Base-by-base conservation (phyloP, 2,888 invertebrate species). In the Chrysolina haemoptera region DNA sequence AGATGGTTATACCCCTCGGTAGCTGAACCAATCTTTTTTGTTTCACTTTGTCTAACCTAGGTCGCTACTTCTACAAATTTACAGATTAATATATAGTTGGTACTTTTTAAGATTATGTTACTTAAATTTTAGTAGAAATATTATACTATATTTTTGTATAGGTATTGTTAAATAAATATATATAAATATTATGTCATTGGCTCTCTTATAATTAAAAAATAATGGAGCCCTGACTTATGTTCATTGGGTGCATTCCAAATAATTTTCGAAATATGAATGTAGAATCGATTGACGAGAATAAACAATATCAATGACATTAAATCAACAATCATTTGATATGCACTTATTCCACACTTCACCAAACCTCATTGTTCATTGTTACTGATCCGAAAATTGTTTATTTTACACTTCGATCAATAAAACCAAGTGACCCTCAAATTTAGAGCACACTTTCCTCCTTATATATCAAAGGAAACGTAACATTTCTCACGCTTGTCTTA, bases 51-150 rank as follows among this genome's bases (percentile, higher is more conserved):
- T 75, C 82, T 84, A 83, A 73, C 82, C 84, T 83, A 84, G 76
- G 70, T 79, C 79, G 79, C 84, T 84, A 85, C 82, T 78, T 76
- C 84, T 86, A 86, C 82, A 83, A 86, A 86, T 85, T 86, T 87
- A 87, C 87, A 89, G 87, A 85, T 88, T 88, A 88, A 87, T 89
- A 89, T 85, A 86, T 82, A 86, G 83, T 92, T 93, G 93, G 93
- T 93, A 93, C 93, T 90, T 93, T 92, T 88, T 86, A 87, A 83
- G 86, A 87, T 87, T 87, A 87, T 87, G 87, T 87, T 84, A 84
- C 85, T 87, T 87, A 87, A 85, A 79, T 81, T 84, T 85, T 86
- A 86, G 86, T 87, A 87, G 87, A 88, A 87, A 88, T 86, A 85
- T 87, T 86, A 85, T 82, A 82, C 83, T 84, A 83, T 81, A 76